Percentiles rank a stretch among this genome's conserved stretches.
phyloP scores from a whole-genome alignment of 2,888 invertebrate genomes.

The Shargacucullia verbasci region DNA sequence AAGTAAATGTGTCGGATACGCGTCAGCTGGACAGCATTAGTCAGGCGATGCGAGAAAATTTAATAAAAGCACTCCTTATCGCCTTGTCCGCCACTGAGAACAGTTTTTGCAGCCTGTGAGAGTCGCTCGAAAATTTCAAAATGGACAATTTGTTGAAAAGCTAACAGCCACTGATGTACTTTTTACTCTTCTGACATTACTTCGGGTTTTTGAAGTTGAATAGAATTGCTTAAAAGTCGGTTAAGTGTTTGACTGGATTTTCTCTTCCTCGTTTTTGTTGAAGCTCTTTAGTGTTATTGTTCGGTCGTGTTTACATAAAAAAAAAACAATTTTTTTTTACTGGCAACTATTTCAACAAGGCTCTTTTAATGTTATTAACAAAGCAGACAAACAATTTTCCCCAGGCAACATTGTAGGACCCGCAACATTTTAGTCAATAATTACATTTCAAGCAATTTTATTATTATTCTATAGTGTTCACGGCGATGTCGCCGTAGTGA shows the following conservation, averaged over 20 bases:
- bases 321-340: slow-evolving; percentile 11
- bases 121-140: slow-evolving; percentile 54
- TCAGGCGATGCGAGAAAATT: slow-evolving; percentile 86
- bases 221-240: slow-evolving; percentile 50
- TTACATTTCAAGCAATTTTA: slow-evolving; percentile 73
- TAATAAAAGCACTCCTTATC: slow-evolving; percentile 85
- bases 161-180: slow-evolving; percentile 44
- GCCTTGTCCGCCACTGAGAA: slow-evolving; percentile 61
- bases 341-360: slow-evolving; percentile 13
- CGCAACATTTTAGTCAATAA: slow-evolving; percentile 69
- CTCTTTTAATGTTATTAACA: slow-evolving; percentile 27
- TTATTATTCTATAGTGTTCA: slow-evolving; percentile 70
- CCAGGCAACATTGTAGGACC: slow-evolving; percentile 13
- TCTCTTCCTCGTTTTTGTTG: slow-evolving; percentile 30
- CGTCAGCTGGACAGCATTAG: slow-evolving; percentile 87
- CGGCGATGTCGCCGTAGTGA: slow-evolving; percentile 71
- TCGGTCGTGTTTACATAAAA: slow-evolving; percentile 25
- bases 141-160: slow-evolving; percentile 48
- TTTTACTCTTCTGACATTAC: slow-evolving; percentile 49
- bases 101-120: slow-evolving; percentile 53
- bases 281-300: slow-evolving; percentile 15
- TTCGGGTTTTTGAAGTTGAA: slow-evolving; percentile 44
- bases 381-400: slow-evolving; percentile 13
- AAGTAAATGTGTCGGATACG: slow-evolving; percentile 76
- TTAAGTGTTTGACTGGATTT: slow-evolving; percentile 42